Conservation (phyloP, 1,140 invertebrate species). For the Copidosoma floridanum region DNA sequence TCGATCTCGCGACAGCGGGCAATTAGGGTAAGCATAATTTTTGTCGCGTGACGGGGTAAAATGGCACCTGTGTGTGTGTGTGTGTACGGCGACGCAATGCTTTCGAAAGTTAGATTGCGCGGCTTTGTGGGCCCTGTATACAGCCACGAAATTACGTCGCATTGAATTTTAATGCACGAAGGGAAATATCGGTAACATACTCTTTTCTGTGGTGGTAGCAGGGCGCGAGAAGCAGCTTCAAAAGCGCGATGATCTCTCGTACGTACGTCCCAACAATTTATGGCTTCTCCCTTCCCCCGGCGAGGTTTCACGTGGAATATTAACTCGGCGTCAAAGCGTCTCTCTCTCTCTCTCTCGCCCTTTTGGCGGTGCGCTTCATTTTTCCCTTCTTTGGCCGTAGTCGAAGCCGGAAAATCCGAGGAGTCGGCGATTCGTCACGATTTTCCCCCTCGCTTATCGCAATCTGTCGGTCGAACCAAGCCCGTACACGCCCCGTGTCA, state of each 20-base stretch:
- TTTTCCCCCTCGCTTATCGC: conserved; percentile 35
- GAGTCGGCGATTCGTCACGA: conserved; percentile 37
- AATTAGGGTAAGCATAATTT: neutral
- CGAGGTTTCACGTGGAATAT: conserved; percentile 34
- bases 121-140: neutral
- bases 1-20: no score
- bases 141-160: neutral
- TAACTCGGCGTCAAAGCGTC: conserved; percentile 27
- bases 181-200: no score
- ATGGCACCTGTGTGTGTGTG: neutral
- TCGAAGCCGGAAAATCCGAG: conserved; percentile 10
- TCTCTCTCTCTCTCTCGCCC: no score
- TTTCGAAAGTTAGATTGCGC: neutral
- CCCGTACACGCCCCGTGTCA: no score
- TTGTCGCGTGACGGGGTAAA: neutral
- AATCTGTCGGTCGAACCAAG: conserved; percentile 7
- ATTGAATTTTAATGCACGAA: conserved; percentile 22
- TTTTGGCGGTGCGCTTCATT: no score
- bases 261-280: no score
- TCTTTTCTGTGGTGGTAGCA: no score
- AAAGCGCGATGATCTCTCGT: no score
- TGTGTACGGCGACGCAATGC: no score
- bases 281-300: no score
- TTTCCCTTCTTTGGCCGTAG: no score
- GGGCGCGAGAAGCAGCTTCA: neutral